These are phyloP conservation scores for Sycophila sp. DNA, from an alignment of 1,140 invertebrate genomes.

Conservation along the genomic window DNA sequence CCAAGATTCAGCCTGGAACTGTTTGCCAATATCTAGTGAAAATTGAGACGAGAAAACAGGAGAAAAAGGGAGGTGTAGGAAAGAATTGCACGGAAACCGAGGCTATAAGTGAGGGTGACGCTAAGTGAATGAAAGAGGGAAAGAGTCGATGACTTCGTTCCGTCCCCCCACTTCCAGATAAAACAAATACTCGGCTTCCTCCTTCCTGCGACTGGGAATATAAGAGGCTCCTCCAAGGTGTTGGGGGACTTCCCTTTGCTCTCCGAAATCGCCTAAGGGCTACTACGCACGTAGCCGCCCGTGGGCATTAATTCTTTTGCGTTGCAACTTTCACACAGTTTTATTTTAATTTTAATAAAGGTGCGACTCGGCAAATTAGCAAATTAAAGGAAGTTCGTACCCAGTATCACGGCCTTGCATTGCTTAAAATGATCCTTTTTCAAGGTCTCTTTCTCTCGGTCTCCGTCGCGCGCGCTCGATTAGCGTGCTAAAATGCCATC, in stretches of 20 bases:
- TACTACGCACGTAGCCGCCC: neutral
- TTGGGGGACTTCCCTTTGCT: constrained; percentile 8
- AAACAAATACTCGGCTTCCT: constrained; percentile 36
- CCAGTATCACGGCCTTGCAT: too few relatives aligned
- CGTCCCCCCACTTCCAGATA: neutral
- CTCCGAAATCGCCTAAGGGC: constrained; percentile 27
- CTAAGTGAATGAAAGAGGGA: constrained; percentile 34
- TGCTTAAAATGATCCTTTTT: too few relatives aligned
- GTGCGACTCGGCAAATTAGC: too few relatives aligned
- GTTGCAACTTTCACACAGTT: too few relatives aligned
- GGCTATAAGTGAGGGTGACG: constrained; percentile 19
- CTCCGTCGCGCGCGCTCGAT: neutral
- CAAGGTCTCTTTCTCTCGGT: neutral
- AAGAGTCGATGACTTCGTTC: constrained; percentile 23
- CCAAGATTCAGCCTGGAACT: neutral
- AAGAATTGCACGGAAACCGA: neutral
- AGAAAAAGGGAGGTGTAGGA: neutral
- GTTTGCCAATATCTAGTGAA: constrained; percentile 38
- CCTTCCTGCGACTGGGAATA: neutral
- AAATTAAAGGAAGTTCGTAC: too few relatives aligned
- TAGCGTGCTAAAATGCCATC: constrained; percentile 36
- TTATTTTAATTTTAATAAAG: too few relatives aligned
- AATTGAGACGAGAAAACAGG: constrained; percentile 23
- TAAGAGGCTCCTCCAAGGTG: neutral
- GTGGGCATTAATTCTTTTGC: too few relatives aligned